Conservation (phyloP, 2,113 vertebrate species). For the Malurus alboscapulatus region DNA sequence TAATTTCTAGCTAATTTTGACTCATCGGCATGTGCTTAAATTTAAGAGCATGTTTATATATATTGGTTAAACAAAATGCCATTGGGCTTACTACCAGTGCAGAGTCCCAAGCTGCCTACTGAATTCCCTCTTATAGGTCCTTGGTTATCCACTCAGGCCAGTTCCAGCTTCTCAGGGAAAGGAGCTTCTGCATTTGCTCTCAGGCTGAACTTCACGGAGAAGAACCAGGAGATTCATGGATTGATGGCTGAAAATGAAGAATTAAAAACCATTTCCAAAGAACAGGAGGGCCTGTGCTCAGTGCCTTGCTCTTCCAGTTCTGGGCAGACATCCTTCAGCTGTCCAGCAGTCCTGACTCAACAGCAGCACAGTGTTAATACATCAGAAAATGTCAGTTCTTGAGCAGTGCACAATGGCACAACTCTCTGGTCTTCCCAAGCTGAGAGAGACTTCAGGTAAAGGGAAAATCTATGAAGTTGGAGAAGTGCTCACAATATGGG, state of each 20-base stretch:
- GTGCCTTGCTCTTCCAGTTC: not conserved
- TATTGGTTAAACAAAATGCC: not conserved
- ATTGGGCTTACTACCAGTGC: not conserved
- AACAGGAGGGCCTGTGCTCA: not conserved
- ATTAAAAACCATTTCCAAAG: not conserved
- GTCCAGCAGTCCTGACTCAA: not conserved
- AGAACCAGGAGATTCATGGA: not conserved
- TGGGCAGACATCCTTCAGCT: not conserved
- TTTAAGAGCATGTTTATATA: not conserved
- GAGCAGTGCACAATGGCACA: not conserved
- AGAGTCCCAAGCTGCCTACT: not conserved
- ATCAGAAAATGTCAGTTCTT: not conserved
- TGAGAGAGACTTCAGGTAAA: not conserved
- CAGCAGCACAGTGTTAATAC: not conserved
- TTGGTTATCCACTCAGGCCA: not conserved
- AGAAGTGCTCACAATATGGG: not conserved
- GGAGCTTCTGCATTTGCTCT: not conserved
- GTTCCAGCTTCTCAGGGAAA: not conserved
- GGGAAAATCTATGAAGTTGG: not conserved
- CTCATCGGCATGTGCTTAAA: not conserved
- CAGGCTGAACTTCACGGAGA: not conserved
- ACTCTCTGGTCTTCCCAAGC: not conserved
- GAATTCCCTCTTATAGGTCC: not conserved
- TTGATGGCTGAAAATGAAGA: not conserved
- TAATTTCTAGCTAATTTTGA: conserved; percentile 25